Base-by-base conservation (phyloP, 2,888 invertebrate species). In the Psylliodes chrysocephalus region DNA sequence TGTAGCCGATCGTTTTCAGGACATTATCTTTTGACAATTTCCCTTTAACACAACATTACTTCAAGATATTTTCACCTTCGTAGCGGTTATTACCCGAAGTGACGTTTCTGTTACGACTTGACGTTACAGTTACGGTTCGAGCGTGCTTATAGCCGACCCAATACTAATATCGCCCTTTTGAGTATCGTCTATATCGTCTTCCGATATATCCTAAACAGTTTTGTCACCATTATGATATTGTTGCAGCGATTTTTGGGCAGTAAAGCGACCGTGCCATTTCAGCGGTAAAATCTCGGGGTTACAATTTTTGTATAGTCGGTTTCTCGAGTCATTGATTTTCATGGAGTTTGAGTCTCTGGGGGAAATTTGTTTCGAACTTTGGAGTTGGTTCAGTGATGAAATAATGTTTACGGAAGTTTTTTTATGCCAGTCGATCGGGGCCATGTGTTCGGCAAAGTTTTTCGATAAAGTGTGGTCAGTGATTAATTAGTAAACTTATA, bases 321-420 rank as follows among this genome's bases (percentile, higher is more conserved):
- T 53, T 53, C 38, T 5, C 51, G n/a, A 22, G 18, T 19, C 53
- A 38, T 53, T 40, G 53, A 53, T 55, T 55, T 55, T 30, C 42
- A 22, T 12, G 40, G 25, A 54, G 15, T 25, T 22, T 12, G 5
- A 18, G 0, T 19, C 8, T 17, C 18, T 2, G 52, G 19, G 14
- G n/a, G 10, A 6, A 10, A 7, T 22, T 22, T 22, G 14, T 3
- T n/a, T 35, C n/a, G 35, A 14, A 35, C 12, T 35, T 35, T 35
- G 12, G 12, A 35, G 14, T 12, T 12, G 10, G 35, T 35, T 35
- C 12, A 2, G 6, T 3, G 2, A 14, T 35, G 35, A 35, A 35
- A 35, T 35, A 35, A 35, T 12, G 35, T 14, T 35, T 14, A 12
- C 6, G 12, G 6, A 35, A 35, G 35, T 35, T 35, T 35, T 35